Conservation (phyloP, 1,140 invertebrate species). For the Galleria mellonella region DNA sequence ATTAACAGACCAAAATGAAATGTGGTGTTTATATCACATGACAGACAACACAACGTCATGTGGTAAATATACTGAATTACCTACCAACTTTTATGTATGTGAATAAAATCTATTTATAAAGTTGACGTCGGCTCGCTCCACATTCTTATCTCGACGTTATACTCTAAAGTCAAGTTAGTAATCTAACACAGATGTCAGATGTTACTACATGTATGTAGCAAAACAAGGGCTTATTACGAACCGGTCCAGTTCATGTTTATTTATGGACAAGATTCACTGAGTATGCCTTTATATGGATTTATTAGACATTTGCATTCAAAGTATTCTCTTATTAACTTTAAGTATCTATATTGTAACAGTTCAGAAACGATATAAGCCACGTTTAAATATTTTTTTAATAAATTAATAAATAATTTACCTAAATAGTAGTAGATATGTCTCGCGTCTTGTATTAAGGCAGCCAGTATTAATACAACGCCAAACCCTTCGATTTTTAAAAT, state of each 20-base stretch:
- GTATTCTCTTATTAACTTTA: no score
- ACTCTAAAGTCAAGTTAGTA: constrained; percentile 34
- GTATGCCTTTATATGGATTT: no score
- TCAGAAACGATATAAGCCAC: no score
- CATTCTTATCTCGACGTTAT: constrained; percentile 52
- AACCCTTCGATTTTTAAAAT: no score
- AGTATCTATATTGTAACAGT: no score
- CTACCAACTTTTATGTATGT: constrained; percentile 39
- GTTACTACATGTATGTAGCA: not conserved
- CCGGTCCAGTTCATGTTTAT: not conserved
- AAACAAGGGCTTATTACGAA: constrained; percentile 9
- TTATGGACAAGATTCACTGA: not conserved
- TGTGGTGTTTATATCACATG: constrained; percentile 18
- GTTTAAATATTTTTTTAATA: no score
- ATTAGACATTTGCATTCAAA: no score
- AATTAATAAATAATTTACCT: no score
- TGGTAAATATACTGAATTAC: constrained; percentile 34
- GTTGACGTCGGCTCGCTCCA: constrained; percentile 50
- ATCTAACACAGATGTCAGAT: constrained; percentile 40
- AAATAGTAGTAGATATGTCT: no score
- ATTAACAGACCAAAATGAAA: not conserved
- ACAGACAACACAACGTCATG: constrained; percentile 22
- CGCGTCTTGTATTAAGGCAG: no score
- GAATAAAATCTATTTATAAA: constrained; percentile 63
- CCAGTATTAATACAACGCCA: no score